phyloP scores from a whole-genome alignment of 2,888 invertebrate genomes.

The Philereme vetulata region DNA sequence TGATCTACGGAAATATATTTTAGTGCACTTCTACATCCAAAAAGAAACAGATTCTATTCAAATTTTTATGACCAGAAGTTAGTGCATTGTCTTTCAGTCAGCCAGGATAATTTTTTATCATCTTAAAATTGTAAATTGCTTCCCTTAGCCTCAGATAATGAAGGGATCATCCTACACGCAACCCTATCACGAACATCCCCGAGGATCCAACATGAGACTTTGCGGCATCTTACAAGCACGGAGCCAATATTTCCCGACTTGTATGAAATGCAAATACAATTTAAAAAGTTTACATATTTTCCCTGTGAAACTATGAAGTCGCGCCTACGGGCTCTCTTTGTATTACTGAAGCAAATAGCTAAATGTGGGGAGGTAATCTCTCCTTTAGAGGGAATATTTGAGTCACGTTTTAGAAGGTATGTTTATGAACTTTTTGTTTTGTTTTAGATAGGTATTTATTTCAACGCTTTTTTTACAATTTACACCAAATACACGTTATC shows the following conservation, averaged over 20 bases:
- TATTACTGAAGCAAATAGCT: slow-evolving; percentile 30
- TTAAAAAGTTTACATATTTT: slow-evolving; percentile 79
- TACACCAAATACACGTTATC: too few species aligned
- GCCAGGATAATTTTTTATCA: too few species aligned
- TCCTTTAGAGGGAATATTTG: slow-evolving; percentile 10
- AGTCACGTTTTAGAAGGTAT: slow-evolving; percentile 16
- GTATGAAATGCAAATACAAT: slow-evolving; percentile 82
- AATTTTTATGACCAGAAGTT: too few species aligned
- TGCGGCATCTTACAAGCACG: slow-evolving; percentile 60
- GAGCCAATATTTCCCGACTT: slow-evolving; percentile 74
- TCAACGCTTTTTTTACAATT: too few species aligned
- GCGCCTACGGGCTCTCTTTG: slow-evolving; percentile 62
- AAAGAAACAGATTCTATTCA: too few species aligned
- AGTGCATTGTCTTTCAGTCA: too few species aligned
- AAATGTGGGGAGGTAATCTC: slow-evolving; percentile 24
- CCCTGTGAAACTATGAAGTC: slow-evolving; percentile 67
- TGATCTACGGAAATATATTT: too few species aligned
- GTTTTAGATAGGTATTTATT: slow-evolving; percentile 1
- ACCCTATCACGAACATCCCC: slow-evolving; percentile 49
- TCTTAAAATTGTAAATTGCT: slow-evolving; percentile 8
- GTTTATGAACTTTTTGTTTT: slow-evolving; percentile 6
- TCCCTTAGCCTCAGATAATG: slow-evolving; percentile 13
- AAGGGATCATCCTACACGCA: slow-evolving; percentile 29
- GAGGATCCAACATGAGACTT: slow-evolving; percentile 59
- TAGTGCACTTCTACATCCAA: too few species aligned